A percentile compares a stretch with the other conserved stretches of the same genome.
phyloP scores from a whole-genome alignment of 2,113 vertebrate species.

The Elephas maximus region DNA sequence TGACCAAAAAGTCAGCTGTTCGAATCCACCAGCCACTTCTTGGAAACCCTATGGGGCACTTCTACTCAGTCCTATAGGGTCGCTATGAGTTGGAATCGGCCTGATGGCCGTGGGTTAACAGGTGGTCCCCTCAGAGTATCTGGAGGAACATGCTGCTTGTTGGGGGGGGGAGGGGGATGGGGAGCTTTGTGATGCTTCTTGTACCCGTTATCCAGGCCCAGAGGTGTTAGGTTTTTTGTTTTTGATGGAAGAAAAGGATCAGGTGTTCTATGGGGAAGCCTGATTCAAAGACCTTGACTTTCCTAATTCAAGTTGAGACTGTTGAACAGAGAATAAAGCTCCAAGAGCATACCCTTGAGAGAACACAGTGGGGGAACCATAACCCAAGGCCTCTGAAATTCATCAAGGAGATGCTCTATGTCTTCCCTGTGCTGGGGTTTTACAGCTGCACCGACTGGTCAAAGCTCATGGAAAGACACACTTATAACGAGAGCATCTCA shows the following conservation, averaged over 20 bases:
- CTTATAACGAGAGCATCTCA: not conserved
- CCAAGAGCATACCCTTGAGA: not conserved
- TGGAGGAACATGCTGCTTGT: rapidly evolving
- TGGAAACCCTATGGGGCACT: no score
- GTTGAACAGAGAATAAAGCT: not conserved
- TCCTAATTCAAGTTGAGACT: not conserved
- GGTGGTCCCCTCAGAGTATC: not conserved
- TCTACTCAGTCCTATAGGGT: no score
- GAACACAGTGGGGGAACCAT: not conserved
- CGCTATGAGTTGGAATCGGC: no score
- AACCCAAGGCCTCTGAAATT: not conserved
- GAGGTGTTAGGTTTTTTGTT: no score
- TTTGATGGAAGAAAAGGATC: not conserved
- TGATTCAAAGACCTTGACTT: not conserved
- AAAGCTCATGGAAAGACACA: not conserved
- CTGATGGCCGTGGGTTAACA: no score
- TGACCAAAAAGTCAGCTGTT: no score
- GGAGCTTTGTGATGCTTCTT: not conserved
- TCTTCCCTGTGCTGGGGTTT: not conserved
- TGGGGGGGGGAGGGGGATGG: no score
- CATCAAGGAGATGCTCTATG: not conserved
- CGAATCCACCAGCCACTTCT: no score
- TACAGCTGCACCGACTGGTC: not conserved
- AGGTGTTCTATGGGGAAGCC: no score
- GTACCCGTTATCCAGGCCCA: not conserved